Evolutionary conservation across 1,140 invertebrate genomes (phyloP), one percentile per base, ranked within the genome.

Genomic region (Aphelinus certus): DNA sequence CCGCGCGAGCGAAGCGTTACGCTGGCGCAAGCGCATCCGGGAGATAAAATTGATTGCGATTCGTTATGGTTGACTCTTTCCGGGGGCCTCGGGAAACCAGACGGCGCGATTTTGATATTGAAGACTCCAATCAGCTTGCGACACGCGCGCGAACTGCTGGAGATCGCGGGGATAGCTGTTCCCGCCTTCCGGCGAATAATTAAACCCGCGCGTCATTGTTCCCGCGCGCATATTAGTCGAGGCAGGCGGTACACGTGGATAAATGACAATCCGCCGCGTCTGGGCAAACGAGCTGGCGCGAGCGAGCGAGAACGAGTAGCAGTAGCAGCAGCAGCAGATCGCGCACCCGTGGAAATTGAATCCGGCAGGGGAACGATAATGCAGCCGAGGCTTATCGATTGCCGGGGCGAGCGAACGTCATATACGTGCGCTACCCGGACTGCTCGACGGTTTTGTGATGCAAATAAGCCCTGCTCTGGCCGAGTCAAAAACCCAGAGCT

Each of bases 361-460:
- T 71, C 69, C 61, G 49, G 61, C 45, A 71, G 56, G 56, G 60
- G 64, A 71, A 53, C 46, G 61, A 64, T 71, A 71, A 71, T 64
- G 70, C 58, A 10, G 5, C n/a, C 61, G 43, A 49, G 43, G 68
- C 45, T 61, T 71, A 71, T 71, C 53, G 70, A 71, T 71, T 63
- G 55, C 3, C 43, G 51, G 48, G 7, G 43, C 60, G 26, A 62
- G 53, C 46, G 48, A 57, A 5, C 67, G 57, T 60, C 46, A 49
- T n/a, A 5, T 55, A 46, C 42, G 45, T 10, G 58, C 58, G 26
- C 26, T 45, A 48, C 46, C 51, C 42, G 46, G 3, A 9, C 69
- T 43, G 49, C 62, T 47, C 51, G 67, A 73, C 58, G 71, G 71
- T 66, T 73, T 73, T 73, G 63, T 73, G 53, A 62, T 73, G 64